A percentile compares a stretch with the other conserved stretches of the same genome.
phyloP scores from a whole-genome alignment of 2,113 vertebrate genomes.

The Petroica traversi region DNA sequence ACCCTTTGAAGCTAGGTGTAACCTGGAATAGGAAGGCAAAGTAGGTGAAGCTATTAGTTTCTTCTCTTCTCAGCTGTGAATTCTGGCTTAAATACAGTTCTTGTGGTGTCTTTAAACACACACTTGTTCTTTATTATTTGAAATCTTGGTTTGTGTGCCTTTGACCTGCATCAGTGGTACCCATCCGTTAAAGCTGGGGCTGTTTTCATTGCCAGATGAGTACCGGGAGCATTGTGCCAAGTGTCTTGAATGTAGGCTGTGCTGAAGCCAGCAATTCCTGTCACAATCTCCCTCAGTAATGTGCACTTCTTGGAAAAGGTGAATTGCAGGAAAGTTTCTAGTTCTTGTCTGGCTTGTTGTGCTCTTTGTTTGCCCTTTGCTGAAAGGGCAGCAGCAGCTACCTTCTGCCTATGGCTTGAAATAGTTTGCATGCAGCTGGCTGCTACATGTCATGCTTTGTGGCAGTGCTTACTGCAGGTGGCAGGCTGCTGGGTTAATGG shows the following conservation, averaged over 20 bases:
- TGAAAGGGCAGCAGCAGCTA: not conserved
- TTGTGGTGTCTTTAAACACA: not conserved
- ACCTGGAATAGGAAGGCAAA: not conserved
- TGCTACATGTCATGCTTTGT: accelerated
- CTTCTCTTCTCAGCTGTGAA: not conserved
- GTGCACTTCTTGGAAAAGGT: not conserved
- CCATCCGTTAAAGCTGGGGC: accelerated
- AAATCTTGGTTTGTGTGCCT: not conserved
- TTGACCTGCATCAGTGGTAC: not conserved
- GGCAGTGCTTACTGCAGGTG: not conserved
- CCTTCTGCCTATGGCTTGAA: not conserved
- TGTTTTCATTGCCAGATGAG: not conserved
- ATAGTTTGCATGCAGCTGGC: not conserved
- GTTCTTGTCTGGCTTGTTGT: not conserved
- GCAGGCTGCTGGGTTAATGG: not conserved
- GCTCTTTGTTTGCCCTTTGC: not conserved
- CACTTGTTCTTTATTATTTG: not conserved
- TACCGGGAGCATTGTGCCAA: accelerated
- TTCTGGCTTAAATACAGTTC: not conserved
- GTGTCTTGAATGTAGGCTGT: not conserved
- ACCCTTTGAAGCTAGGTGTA: not conserved
- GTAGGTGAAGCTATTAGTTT: not conserved
- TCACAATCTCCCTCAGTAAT: not conserved
- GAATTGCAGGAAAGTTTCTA: not conserved
- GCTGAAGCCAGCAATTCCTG: not conserved